These are phyloP conservation scores for Paradisaea rubra DNA, from an alignment of 2,113 vertebrate genomes.

Conservation along the genomic window DNA sequence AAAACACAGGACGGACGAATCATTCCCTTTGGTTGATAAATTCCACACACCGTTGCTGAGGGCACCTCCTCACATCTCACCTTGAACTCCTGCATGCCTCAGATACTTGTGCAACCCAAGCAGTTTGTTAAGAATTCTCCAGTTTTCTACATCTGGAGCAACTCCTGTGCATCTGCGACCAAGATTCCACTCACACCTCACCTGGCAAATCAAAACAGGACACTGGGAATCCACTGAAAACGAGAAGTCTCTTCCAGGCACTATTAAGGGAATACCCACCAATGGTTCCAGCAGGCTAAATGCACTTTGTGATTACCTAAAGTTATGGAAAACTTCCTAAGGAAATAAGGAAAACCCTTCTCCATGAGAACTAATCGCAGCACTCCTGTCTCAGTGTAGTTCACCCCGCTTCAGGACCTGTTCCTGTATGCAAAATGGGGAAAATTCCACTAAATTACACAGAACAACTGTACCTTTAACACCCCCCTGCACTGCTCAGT, in stretches of 20 bases:
- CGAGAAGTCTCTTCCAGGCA: slow-evolving; percentile 48
- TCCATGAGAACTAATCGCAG: not conserved
- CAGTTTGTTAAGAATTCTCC: not conserved
- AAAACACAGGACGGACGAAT: slow-evolving; percentile 12
- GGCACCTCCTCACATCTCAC: not conserved
- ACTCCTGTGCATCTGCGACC: not conserved
- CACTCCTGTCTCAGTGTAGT: not conserved
- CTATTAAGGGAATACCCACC: slow-evolving; percentile 38
- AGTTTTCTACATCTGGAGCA: not conserved
- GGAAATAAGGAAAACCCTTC: not conserved
- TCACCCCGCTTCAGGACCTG: not conserved
- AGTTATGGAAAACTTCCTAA: slow-evolving; percentile 28
- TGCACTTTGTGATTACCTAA: slow-evolving; percentile 67
- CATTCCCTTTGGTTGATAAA: not conserved
- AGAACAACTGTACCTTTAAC: not conserved
- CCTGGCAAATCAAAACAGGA: not conserved
- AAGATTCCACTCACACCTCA: not conserved
- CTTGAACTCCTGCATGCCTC: not conserved
- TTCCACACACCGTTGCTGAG: not conserved
- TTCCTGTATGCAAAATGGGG: not conserved
- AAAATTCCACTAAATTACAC: not conserved
- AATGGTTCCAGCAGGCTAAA: slow-evolving; percentile 58
- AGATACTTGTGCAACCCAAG: not conserved
- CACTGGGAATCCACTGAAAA: slow-evolving; percentile 6
- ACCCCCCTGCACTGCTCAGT: not conserved